Conservation (phyloP, 2,888 invertebrate genomes). For the Tenthredo mesomela region DNA sequence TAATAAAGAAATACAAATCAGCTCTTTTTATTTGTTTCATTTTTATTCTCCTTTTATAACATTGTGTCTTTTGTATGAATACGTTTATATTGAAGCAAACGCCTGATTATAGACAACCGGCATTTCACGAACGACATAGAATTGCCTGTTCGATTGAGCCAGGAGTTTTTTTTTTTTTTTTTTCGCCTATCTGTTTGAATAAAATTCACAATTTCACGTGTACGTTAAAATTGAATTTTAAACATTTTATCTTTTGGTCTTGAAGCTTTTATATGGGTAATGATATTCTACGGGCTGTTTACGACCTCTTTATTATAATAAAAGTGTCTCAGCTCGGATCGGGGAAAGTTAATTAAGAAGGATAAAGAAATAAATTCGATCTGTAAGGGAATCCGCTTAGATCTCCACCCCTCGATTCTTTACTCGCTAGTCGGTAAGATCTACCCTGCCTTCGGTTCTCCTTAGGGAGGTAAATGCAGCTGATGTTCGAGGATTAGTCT, state of each 20-base stretch:
- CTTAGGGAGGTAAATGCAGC: conserved; percentile 45
- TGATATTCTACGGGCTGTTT: background rate
- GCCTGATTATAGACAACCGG: background rate
- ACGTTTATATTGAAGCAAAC: background rate
- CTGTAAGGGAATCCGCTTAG: conserved; percentile 47
- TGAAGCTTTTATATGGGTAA: background rate
- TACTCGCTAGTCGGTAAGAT: conserved; percentile 23
- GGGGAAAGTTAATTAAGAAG: conserved; percentile 39
- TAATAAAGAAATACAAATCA: background rate
- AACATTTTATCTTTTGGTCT: background rate
- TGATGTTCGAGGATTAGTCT: conserved; percentile 35
- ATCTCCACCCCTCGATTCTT: conserved; percentile 35
- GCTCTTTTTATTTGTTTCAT: background rate
- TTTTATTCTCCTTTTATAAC: background rate
- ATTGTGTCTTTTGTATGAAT: background rate
- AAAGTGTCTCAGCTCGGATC: conserved; percentile 1
- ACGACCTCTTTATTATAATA: conserved; percentile 1
- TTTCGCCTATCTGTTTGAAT: background rate
- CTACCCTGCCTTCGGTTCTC: background rate
- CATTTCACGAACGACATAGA: background rate
- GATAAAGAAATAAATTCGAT: conserved; percentile 45
- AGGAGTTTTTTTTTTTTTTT: too few relatives aligned
- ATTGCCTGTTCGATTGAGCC: background rate
- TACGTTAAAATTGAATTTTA: too few relatives aligned
- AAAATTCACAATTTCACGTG: background rate